A percentile compares a stretch with the other conserved stretches of the same genome.
Evolutionary conservation across 2,888 invertebrate species (phyloP).

Genomic region (Morinoia aosen): DNA sequence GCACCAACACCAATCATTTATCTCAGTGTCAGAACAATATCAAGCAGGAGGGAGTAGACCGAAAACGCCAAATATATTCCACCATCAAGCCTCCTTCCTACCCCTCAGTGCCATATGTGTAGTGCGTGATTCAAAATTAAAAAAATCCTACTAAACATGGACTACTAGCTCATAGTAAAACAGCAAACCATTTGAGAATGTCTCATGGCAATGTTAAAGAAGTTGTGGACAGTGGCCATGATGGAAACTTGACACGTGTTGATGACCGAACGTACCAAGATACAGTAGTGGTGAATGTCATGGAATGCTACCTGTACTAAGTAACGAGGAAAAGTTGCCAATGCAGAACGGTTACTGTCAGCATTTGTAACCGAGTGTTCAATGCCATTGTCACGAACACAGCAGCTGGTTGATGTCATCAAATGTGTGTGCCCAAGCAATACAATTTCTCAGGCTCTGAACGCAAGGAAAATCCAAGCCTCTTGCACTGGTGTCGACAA

Average conservation of each 20-base stretch:
- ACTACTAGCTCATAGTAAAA: neutral
- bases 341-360: conserved; percentile 45
- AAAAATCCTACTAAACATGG: neutral
- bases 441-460: conserved; percentile 27
- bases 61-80: too few relatives aligned
- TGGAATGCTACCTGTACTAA: neutral
- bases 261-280: neutral
- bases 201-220: neutral
- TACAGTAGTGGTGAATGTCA: neutral
- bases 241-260: too few relatives aligned
- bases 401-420: conserved; percentile 44
- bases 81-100: too few relatives aligned
- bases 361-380: conserved; percentile 40
- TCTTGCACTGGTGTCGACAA: neutral
- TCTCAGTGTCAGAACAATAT: too few relatives aligned
- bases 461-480: neutral
- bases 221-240: too few relatives aligned
- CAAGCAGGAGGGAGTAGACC: too few relatives aligned
- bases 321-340: neutral
- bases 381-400: conserved; percentile 37
- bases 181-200: neutral
- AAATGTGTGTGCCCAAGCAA: conserved; percentile 52
- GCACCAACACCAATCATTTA: too few relatives aligned
- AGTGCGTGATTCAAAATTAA: neutral
- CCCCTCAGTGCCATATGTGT: neutral